Percentiles rank a stretch among this genome's conserved stretches.
Evolutionary conservation across 2,113 vertebrate genomes (phyloP).

Genomic region (Dunckerocampus dactyliophorus): DNA sequence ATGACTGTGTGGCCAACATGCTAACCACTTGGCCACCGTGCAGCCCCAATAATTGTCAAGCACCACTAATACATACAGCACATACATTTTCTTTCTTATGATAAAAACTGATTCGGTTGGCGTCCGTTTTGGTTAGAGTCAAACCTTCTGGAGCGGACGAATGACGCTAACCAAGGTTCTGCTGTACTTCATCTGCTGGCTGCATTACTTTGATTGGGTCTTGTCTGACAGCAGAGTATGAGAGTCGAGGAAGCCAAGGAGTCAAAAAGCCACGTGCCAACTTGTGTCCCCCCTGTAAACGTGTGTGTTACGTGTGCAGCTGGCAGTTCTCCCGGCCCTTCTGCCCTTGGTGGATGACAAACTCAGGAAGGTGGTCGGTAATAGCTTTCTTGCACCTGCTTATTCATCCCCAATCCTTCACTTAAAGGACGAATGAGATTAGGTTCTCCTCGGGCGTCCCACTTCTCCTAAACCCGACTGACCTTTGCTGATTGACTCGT

Average conservation of each 20-base stretch:
- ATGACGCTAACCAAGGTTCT: too few relatives aligned
- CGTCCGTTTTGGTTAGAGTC: too few relatives aligned
- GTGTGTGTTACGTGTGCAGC: constrained; percentile 23
- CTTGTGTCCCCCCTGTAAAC: constrained; percentile 32
- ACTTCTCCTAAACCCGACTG: constrained; percentile 53
- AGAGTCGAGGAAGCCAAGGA: constrained; percentile 49
- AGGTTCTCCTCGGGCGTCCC: constrained; percentile 60
- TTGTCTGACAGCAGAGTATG: constrained; percentile 32
- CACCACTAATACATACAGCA: too few relatives aligned
- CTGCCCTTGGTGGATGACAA: constrained; percentile 66
- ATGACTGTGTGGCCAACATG: too few relatives aligned
- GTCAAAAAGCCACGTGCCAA: constrained; percentile 47
- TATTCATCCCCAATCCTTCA: constrained; percentile 69
- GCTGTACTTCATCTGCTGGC: neutral
- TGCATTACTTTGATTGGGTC: constrained; percentile 60
- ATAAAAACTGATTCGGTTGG: too few relatives aligned
- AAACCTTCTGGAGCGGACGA: too few relatives aligned
- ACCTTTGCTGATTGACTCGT: constrained; percentile 69
- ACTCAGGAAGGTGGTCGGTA: constrained; percentile 49
- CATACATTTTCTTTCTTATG: too few relatives aligned
- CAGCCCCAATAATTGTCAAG: too few relatives aligned
- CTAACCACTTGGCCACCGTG: too few relatives aligned
- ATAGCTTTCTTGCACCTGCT: constrained; percentile 65
- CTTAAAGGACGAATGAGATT: constrained; percentile 69
- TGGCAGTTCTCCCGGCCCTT: constrained; percentile 55